These are phyloP conservation scores for Caenorhabditis becei DNA, from an alignment of 2,888 invertebrate species.

Conservation along the genomic window DNA sequence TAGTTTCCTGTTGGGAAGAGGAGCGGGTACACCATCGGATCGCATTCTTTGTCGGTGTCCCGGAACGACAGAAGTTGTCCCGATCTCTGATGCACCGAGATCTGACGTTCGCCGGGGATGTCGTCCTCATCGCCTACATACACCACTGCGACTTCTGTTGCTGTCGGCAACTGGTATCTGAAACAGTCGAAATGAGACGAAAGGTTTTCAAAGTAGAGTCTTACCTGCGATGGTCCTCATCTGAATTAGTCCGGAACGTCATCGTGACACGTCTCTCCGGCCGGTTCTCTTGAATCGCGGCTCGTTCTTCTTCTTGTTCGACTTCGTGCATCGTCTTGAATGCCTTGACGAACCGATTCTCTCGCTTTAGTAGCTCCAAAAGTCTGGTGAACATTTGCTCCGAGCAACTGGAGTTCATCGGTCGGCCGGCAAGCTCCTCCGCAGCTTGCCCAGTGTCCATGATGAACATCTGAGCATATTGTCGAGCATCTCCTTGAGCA, in stretches of 20 bases:
- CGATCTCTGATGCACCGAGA: constrained; percentile 77
- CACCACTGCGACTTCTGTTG: constrained; percentile 68
- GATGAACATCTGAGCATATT: constrained; percentile 38
- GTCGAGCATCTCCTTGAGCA: background rate
- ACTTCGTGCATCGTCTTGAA: constrained; percentile 61
- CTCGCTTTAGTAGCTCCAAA: background rate
- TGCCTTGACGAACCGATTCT: constrained; percentile 49
- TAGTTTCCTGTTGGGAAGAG: constrained; percentile 76
- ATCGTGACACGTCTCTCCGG: constrained; percentile 25
- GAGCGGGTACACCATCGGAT: constrained; percentile 82
- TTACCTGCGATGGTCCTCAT: constrained; percentile 36
- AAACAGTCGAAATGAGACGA: background rate
- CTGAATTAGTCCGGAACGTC: constrained; percentile 23
- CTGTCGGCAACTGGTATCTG: constrained; percentile 14
- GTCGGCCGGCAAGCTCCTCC: background rate
- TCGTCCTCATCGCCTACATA: constrained; percentile 62
- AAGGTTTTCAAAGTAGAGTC: background rate
- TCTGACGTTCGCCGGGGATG: constrained; percentile 72
- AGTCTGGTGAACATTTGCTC: constrained; percentile 5
- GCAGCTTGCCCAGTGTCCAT: constrained; percentile 30
- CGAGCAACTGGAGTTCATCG: background rate
- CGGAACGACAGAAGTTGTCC: constrained; percentile 73
- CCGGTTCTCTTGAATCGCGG: constrained; percentile 9
- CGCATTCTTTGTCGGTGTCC: constrained; percentile 80
- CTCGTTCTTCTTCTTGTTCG: constrained; percentile 37